These are phyloP conservation scores for Galaxias olidus DNA, from an alignment of 2,797 vertebrate genomes.

Conservation along the genomic window DNA sequence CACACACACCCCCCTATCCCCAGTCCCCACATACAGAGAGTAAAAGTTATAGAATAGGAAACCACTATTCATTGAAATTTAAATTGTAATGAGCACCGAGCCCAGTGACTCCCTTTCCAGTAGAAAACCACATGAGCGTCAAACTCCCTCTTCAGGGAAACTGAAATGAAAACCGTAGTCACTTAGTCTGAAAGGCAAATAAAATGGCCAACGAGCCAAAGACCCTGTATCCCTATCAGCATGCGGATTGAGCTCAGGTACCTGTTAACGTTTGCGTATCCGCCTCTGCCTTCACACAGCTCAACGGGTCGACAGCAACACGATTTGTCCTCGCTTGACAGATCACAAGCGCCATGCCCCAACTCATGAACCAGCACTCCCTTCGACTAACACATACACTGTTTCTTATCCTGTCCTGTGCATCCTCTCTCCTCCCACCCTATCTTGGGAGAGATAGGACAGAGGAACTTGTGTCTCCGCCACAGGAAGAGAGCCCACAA, in stretches of 20 bases:
- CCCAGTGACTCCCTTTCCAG: background rate
- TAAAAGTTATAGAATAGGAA: background rate
- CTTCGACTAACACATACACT: constrained; percentile 49
- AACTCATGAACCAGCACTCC: constrained; percentile 22
- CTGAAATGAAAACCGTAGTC: constrained; percentile 19
- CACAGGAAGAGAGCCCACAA: constrained; percentile 77
- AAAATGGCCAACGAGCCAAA: background rate
- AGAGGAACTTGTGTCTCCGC: constrained; percentile 74
- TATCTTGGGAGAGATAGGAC: constrained; percentile 67
- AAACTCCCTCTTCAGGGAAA: constrained; percentile 3
- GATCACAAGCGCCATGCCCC: background rate
- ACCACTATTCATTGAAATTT: too few relatives aligned
- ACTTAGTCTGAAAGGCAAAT: constrained; percentile 9
- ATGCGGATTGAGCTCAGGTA: constrained; percentile 30
- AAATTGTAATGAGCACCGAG: background rate
- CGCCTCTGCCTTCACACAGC: background rate
- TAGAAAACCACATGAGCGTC: constrained; percentile 11
- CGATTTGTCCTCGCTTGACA: background rate
- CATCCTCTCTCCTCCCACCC: constrained; percentile 31
- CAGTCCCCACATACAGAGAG: background rate
- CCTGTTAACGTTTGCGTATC: background rate
- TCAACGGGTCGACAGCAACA: background rate
- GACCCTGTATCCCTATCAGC: constrained; percentile 10
- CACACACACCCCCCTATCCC: background rate
- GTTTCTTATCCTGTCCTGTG: constrained; percentile 3